Percentiles rank a stretch among this genome's conserved stretches.
Evolutionary conservation across 2,888 invertebrate genomes (phyloP).

Genomic region (Selenia dentaria): DNA sequence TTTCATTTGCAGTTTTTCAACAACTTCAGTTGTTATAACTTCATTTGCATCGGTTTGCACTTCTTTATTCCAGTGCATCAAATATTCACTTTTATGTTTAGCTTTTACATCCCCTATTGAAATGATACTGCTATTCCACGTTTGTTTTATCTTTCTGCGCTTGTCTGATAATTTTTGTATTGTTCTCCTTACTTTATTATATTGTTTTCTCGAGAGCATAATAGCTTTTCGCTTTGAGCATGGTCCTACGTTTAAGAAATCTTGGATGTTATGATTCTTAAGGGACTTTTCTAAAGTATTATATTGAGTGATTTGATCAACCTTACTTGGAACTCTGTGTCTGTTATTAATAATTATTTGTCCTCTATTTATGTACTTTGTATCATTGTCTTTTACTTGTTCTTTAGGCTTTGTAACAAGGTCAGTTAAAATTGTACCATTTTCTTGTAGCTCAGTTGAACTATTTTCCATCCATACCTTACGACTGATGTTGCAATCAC

Average conservation of each 20-base stretch:
- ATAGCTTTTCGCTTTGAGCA: constrained; percentile 58
- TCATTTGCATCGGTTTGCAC: constrained; percentile 35
- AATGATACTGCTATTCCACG: constrained; percentile 39
- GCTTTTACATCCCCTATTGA: constrained; percentile 50
- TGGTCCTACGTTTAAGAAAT: constrained; percentile 45
- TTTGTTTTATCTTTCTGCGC: constrained; percentile 24
- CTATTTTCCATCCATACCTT: constrained; percentile 2
- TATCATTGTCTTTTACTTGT: neutral
- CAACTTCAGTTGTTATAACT: neutral
- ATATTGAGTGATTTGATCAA: constrained; percentile 4
- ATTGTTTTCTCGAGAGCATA: constrained; percentile 60
- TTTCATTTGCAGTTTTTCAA: constrained; percentile 1
- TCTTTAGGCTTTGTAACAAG: neutral
- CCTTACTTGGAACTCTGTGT: neutral
- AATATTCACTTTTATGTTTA: constrained; percentile 26
- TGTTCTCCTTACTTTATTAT: constrained; percentile 60
- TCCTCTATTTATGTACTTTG: neutral
- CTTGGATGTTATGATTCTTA: neutral
- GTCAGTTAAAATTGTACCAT: neutral
- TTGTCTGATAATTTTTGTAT: constrained; percentile 46
- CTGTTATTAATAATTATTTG: neutral
- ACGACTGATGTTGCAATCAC: neutral
- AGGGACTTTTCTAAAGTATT: neutral
- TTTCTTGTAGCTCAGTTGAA: constrained; percentile 1
- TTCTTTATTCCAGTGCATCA: constrained; percentile 25